phyloP scores from a whole-genome alignment of 2,113 vertebrate species.

The Tragelaphus buxtoni region DNA sequence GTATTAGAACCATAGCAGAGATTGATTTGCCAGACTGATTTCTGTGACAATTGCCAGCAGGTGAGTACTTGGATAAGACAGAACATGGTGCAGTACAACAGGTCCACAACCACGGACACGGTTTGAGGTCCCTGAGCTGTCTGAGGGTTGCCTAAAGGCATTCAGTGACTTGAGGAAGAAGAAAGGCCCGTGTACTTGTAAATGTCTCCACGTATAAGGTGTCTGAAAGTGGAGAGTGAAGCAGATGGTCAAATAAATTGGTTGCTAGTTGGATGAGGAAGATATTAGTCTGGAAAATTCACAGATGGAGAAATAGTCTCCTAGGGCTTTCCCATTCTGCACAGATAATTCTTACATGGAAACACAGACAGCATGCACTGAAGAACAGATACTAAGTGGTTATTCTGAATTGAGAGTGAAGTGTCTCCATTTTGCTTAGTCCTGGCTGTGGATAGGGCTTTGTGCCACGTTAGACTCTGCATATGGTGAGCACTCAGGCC shows the following conservation, averaged over 20 bases:
- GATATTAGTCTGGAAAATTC: not conserved
- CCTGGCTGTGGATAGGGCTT: not conserved
- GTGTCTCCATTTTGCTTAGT: not conserved
- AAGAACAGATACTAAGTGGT: not conserved
- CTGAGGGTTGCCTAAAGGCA: not conserved
- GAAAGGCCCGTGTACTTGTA: not conserved
- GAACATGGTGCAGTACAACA: not conserved
- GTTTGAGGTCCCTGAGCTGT: not conserved
- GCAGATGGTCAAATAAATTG: conserved; percentile 9
- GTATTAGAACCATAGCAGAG: not conserved
- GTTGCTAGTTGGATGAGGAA: conserved; percentile 24
- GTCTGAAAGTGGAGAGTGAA: not conserved
- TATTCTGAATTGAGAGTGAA: not conserved
- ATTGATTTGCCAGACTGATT: conserved; percentile 34
- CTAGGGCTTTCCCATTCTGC: not conserved
- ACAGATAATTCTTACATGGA: not conserved
- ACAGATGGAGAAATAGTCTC: not conserved
- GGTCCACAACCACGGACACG: not conserved
- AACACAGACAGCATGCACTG: not conserved
- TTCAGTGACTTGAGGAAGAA: not conserved
- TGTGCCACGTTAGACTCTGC: not conserved
- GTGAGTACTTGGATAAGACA: not conserved
- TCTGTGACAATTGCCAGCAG: conserved; percentile 14
- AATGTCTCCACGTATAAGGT: conserved; percentile 15
- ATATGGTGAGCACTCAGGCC: not conserved